Percentiles rank a stretch among this genome's conserved stretches.
Conservation (phyloP, 2,888 invertebrate genomes). For the Mesoligia furuncula region DNA sequence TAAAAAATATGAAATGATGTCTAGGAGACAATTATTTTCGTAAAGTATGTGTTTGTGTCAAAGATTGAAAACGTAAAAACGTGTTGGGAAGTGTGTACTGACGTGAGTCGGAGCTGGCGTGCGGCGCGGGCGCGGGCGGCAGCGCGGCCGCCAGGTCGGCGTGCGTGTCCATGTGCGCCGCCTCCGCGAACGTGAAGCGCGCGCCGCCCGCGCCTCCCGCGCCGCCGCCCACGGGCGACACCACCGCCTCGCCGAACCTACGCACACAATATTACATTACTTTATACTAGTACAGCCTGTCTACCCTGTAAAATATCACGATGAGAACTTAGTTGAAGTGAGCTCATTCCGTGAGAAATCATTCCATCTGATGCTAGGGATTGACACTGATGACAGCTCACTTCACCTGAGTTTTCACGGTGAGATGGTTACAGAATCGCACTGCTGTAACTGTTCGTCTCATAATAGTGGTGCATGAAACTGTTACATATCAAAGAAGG, state of each 20-base stretch:
- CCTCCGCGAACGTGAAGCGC: constrained; percentile 91
- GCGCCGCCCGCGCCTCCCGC: constrained; percentile 90
- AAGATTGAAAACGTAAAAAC: background rate
- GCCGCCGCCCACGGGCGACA: constrained; percentile 96
- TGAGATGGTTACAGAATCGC: no score
- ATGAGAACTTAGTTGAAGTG: no score
- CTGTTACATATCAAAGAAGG: no score
- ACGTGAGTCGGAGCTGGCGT: constrained; percentile 67
- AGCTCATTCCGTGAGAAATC: no score
- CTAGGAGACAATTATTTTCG: background rate
- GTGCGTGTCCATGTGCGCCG: constrained; percentile 93
- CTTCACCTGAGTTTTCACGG: no score
- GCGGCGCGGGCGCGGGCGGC: constrained; percentile 82
- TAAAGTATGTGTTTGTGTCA: background rate
- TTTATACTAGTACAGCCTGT: no score
- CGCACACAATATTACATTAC: background rate
- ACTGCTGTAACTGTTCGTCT: background rate
- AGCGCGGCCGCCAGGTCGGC: constrained; percentile 92
- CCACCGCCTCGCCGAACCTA: constrained; percentile 96
- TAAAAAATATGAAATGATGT: no score
- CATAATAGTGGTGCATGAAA: background rate
- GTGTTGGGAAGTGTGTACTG: constrained; percentile 34
- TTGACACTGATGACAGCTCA: no score
- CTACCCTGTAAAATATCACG: no score
- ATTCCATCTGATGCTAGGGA: no score